A percentile compares a stretch with the other conserved stretches of the same genome.
Evolutionary conservation across 2,797 vertebrate genomes (phyloP).

Genomic region (Scolopax rusticola): DNA sequence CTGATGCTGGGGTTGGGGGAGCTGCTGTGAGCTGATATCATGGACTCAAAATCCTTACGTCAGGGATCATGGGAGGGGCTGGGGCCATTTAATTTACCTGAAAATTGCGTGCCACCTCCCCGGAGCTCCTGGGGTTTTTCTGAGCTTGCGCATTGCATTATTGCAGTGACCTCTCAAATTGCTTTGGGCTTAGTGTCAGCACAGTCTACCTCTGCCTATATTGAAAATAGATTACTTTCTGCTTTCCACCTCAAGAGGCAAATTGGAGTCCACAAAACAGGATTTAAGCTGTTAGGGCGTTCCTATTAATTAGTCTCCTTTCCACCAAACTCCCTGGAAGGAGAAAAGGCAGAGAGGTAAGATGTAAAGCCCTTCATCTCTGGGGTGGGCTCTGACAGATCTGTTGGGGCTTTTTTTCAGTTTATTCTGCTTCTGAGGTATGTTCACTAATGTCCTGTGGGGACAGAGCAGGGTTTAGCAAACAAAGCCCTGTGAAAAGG

Average conservation of each 20-base stretch:
- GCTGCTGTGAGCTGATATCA: not conserved
- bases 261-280: not conserved
- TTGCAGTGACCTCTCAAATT: not conserved
- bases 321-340: not conserved
- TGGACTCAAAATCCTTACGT: not conserved
- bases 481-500: constrained; percentile 58
- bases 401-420: not conserved
- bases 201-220: not conserved
- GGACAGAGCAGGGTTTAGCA: not conserved
- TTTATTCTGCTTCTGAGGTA: not conserved
- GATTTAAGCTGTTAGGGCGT: not conserved
- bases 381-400: not conserved
- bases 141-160: accelerated
- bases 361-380: not conserved
- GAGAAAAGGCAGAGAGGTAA: not conserved
- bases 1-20: not conserved
- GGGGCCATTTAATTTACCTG: not conserved
- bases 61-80: not conserved
- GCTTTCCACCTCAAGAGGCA: not conserved
- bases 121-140: not conserved
- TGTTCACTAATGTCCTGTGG: not conserved
- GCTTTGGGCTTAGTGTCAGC: constrained; percentile 5
- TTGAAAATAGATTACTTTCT: constrained; percentile 21
- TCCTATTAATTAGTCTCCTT: not conserved
- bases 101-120: not conserved